A percentile compares a stretch with the other conserved stretches of the same genome.
Evolutionary conservation across 2,888 invertebrate species (phyloP).

Genomic region (Xestobium rufovillosum): DNA sequence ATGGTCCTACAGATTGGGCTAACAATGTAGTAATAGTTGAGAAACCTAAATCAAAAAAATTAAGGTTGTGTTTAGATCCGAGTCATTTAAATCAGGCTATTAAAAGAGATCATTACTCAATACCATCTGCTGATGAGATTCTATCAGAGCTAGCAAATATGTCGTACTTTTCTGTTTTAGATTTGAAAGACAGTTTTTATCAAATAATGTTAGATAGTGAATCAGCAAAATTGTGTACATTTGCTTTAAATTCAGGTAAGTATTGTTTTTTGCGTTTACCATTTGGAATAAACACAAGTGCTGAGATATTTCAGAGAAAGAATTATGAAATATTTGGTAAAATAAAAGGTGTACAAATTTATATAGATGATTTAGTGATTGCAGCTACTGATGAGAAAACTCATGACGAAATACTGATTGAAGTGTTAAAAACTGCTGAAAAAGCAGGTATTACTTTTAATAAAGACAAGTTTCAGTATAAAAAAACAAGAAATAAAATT

Average conservation of each 20-base stretch:
- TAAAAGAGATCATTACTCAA: constrained; percentile 11
- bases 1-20: constrained; percentile 10
- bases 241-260: constrained; percentile 3
- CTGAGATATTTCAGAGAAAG: not conserved
- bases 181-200: constrained; percentile 12
- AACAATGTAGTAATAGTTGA: constrained; percentile 11
- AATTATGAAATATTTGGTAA: not conserved
- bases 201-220: constrained; percentile 10
- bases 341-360: not conserved
- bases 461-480: no score
- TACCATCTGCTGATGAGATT: constrained; percentile 10
- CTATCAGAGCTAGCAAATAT: constrained; percentile 6
- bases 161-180: constrained; percentile 10
- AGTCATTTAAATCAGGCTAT: constrained; percentile 9
- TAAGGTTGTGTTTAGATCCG: constrained; percentile 10
- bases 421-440: not conserved
- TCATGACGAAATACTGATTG: not conserved
- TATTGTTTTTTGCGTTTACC: not conserved
- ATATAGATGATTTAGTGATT: not conserved
- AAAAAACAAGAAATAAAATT: constrained; percentile 6
- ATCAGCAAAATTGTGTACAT: constrained; percentile 9
- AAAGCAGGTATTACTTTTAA: no score
- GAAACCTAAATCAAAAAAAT: constrained; percentile 7
- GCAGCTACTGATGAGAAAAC: not conserved
- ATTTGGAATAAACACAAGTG: constrained; percentile 1